A percentile compares a stretch with the other conserved stretches of the same genome.
phyloP scores from a whole-genome alignment of 2,888 invertebrate genomes.

The Crepidodera aurea region DNA sequence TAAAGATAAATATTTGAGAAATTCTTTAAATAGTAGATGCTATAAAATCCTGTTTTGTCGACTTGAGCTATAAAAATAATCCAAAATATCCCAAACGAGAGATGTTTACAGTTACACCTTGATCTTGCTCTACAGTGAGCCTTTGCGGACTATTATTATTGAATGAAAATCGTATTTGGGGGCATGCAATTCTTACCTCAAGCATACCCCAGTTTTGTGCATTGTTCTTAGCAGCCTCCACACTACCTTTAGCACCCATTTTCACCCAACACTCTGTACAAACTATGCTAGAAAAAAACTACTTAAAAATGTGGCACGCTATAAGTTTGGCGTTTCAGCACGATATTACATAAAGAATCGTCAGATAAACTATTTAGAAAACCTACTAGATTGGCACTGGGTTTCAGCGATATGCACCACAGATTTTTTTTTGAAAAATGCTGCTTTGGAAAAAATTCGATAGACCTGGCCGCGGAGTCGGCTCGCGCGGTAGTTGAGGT shows the following conservation, averaged over 20 bases:
- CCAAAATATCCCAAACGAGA: too few relatives aligned
- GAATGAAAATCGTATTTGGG: not conserved
- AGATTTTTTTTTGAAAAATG: constrained; percentile 31
- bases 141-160: not conserved
- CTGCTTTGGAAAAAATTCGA: constrained; percentile 39
- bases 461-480: constrained; percentile 41
- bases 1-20: too few relatives aligned
- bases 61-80: too few relatives aligned
- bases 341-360: constrained; percentile 17
- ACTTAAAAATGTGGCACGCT: constrained; percentile 28
- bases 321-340: constrained; percentile 15
- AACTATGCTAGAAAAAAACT: constrained; percentile 23
- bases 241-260: constrained; percentile 85
- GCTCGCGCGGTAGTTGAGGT: constrained; percentile 57
- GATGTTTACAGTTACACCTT: not conserved
- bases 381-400: constrained; percentile 35
- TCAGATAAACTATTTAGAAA: constrained; percentile 24
- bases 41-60: too few relatives aligned
- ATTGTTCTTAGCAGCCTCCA: constrained; percentile 82
- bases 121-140: not conserved
- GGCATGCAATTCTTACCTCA: constrained; percentile 68
- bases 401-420: constrained; percentile 36
- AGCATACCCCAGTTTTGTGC: constrained; percentile 82
- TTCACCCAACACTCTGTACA: constrained; percentile 43
- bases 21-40: too few relatives aligned